Evolutionary conservation across 2,113 vertebrate genomes (phyloP).

Genomic region (Prionailurus viverrinus): DNA sequence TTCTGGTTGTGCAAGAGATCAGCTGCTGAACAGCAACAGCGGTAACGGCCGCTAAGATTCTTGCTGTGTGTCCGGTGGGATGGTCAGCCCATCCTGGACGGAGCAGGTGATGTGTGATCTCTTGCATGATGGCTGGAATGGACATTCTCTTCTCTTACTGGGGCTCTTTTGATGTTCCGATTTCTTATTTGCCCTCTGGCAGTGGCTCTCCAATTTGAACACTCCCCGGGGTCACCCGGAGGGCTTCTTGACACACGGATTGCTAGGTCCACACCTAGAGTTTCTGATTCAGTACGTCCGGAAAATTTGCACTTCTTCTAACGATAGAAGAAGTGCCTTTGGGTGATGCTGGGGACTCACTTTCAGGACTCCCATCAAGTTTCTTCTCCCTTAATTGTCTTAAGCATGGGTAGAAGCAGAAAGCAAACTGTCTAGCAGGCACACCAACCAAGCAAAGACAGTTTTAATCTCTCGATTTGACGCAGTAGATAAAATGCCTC

Average conservation of each 20-base stretch:
- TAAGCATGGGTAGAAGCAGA: conserved; percentile 5
- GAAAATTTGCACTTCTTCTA: background rate
- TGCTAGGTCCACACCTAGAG: rapidly evolving
- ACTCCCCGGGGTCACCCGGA: background rate
- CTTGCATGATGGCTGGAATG: too few species aligned
- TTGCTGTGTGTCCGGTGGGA: rapidly evolving
- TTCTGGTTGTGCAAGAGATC: background rate
- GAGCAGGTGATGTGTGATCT: background rate
- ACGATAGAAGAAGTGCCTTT: background rate
- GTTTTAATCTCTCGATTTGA: conserved; percentile 26
- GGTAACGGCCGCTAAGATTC: background rate
- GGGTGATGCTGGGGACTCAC: too few species aligned
- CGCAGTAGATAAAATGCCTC: background rate
- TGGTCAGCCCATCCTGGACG: rapidly evolving
- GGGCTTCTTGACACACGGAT: background rate
- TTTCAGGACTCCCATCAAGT: rapidly evolving
- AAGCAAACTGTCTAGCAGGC: conserved; percentile 2
- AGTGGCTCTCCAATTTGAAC: background rate
- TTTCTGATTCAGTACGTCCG: rapidly evolving
- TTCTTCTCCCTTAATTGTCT: background rate
- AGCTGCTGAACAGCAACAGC: rapidly evolving
- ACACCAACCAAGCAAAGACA: conserved; percentile 43
- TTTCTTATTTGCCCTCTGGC: background rate
- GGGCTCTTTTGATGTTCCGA: background rate
- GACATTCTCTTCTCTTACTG: background rate